Evolutionary conservation across 2,888 invertebrate species (phyloP), one percentile per base, ranked within the genome.

Genomic region (Crepidodera aurea): DNA sequence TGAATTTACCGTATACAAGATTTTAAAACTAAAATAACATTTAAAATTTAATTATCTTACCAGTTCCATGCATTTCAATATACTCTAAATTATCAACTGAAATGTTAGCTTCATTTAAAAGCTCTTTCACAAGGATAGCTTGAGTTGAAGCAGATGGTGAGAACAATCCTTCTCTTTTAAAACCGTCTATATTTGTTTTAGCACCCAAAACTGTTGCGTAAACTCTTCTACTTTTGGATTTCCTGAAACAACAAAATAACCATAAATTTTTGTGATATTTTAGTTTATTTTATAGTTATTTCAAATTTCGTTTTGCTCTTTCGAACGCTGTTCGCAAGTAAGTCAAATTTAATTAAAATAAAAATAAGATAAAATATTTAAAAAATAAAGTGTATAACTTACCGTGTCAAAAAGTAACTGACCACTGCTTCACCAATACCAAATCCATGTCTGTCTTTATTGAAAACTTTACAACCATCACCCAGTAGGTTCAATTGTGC

Each of bases 61-160:
- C 92, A 51, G 92, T 91, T 66, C 92, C 91, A 71, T 95, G 96
- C 54, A 94, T 93, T 78, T 96, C 96, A 1, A 96, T 86, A 76
- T 89, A 96, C 66, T 87, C 87, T 54, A 96, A 83, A 0, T 82
- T 81, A 2, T 81, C 80, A 0, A 94, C 93, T 59, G 88, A 85
- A 15, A 96, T 80, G 50, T 87, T 85, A 65, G 90, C 88, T 75
- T 89, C 88, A 37, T 85, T 82, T 72, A 89, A 89, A 73, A 89
- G 86, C 72, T 88, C 86, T 0, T 82, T 78, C 1, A 89, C 79
- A 0, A 90, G 79, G 60, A 85, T 78, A 65, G 85, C 85, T 78
- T 90, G 90, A 54, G 86, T 83, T 69, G 83, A 82, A 62, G 73
- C 66, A 3, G 78, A 78, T 4, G 81, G 80, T 64, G 70, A 78